Conservation (phyloP, 2,113 vertebrate species). For the Trinectes maculatus region DNA sequence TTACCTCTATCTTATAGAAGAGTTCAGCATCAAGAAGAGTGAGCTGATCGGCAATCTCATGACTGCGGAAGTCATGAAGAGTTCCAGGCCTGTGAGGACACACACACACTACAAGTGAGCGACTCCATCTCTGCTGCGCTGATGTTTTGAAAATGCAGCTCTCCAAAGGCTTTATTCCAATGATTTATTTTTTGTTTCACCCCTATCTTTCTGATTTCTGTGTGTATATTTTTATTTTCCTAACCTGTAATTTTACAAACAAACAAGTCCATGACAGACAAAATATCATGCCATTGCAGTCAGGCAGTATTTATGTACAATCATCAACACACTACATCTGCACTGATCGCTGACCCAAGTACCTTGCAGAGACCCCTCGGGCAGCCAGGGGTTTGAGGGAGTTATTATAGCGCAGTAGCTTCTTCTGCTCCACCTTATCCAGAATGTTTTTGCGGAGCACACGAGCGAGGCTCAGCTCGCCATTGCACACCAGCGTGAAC, state of each 20-base stretch:
- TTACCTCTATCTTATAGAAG: constrained; percentile 98
- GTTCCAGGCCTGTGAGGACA: constrained; percentile 89
- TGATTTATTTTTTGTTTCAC: no score
- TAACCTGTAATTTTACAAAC: no score
- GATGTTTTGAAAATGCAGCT: background rate
- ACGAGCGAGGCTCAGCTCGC: constrained; percentile 95
- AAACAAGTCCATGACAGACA: no score
- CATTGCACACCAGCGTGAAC: constrained; percentile 92
- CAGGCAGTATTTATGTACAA: no score
- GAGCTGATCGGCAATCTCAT: constrained; percentile 97
- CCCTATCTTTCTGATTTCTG: no score
- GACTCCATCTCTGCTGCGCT: background rate
- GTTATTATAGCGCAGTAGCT: constrained; percentile 89
- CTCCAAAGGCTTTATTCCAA: no score
- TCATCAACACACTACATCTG: background rate
- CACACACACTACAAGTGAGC: background rate
- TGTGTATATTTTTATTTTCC: no score
- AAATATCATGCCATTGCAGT: no score
- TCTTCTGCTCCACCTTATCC: constrained; percentile 97
- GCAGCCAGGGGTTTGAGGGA: constrained; percentile 93
- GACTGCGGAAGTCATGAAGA: constrained; percentile 97
- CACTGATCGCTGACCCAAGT: constrained; percentile 9
- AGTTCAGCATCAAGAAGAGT: constrained; percentile 96
- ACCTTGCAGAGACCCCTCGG: constrained; percentile 96
- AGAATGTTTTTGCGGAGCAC: constrained; percentile 97